Evolutionary conservation across 2,888 invertebrate species (phyloP), one percentile per base, ranked within the genome.

Genomic region (Scaptomyza flava): DNA sequence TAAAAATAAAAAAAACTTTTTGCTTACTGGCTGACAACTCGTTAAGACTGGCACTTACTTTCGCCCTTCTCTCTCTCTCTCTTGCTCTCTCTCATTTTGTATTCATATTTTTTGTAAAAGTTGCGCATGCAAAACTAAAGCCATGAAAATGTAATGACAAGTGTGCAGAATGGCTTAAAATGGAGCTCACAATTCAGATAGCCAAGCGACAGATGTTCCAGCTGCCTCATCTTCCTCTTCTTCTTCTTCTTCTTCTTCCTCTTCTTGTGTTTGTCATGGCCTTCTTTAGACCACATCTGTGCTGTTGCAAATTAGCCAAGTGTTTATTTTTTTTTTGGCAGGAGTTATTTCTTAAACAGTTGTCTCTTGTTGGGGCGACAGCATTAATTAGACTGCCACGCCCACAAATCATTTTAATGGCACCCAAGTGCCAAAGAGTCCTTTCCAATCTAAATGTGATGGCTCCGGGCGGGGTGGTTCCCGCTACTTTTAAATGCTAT

Each of bases 361-460:
- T 68, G 27, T 43, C 58, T 43, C 56, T 62, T 61, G 59, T 50
- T 56, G 34, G 14, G n/a, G 78, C 80, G 74, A 78, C 74, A 79
- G 73, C 89, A 85, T 85, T 85, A 85, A 89, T 85, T 85, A 89
- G 81, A 79, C 79, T 89, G 72, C 68, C 64, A 67, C 68, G 77
- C 62, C 74, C 60, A 85, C 81, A 89, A 85, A 89, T 85, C 89
- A 85, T 85, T 89, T 63, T 81, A 77, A 85, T 69, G 81, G 72
- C 81, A 84, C 87, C 74, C 89, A 50, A 67, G 80, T 64, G 74
- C 31, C 64, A 27, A 11, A 50, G 51, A 46, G 14, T 41, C 41
- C 2, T 41, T 41, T 36, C 36, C 20, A 48, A 48, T 30, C 14
- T 34, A 27, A 50, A 27, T 48, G 54, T 3, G 2, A 5, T 6